These are phyloP conservation scores for Myiothlypis coronata DNA, from an alignment of 2,797 vertebrate genomes.

Conservation along the genomic window DNA sequence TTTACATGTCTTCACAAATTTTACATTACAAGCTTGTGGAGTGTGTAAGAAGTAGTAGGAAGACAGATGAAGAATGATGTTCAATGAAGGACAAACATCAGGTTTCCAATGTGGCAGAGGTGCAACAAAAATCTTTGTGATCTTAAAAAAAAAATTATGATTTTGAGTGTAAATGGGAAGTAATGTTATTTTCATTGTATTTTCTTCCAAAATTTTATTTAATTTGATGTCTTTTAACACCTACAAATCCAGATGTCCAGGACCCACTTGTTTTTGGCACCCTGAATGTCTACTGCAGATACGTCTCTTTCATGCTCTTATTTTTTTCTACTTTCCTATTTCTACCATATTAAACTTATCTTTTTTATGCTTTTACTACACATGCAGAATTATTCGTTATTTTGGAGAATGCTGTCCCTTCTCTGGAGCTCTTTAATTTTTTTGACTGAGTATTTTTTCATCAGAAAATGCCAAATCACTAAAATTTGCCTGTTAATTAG, in stretches of 20 bases:
- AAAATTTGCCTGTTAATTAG: not conserved
- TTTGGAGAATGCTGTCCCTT: not conserved
- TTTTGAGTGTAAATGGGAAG: not conserved
- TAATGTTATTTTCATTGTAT: not conserved
- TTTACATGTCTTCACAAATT: not conserved
- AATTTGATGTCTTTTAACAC: not conserved
- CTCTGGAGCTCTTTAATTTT: not conserved
- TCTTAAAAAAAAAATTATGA: not conserved
- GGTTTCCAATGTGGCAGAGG: not conserved
- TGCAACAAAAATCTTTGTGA: not conserved
- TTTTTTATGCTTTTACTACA: not conserved
- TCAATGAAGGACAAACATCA: not conserved
- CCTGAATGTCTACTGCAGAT: not conserved
- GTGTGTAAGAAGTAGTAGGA: not conserved
- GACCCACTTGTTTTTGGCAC: not conserved
- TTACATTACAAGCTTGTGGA: not conserved
- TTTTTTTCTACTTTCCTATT: not conserved
- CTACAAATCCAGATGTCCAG: not conserved
- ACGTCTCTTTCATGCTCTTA: not conserved
- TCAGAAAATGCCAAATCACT: not conserved
- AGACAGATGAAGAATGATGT: not conserved
- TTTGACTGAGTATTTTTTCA: not conserved
- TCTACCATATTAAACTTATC: not conserved
- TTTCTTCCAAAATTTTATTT: not conserved
- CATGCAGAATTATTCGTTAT: not conserved